Percentiles rank a stretch among this genome's conserved stretches.
Conservation (phyloP, 2,797 vertebrate species). For the Urophycis tenuis region DNA sequence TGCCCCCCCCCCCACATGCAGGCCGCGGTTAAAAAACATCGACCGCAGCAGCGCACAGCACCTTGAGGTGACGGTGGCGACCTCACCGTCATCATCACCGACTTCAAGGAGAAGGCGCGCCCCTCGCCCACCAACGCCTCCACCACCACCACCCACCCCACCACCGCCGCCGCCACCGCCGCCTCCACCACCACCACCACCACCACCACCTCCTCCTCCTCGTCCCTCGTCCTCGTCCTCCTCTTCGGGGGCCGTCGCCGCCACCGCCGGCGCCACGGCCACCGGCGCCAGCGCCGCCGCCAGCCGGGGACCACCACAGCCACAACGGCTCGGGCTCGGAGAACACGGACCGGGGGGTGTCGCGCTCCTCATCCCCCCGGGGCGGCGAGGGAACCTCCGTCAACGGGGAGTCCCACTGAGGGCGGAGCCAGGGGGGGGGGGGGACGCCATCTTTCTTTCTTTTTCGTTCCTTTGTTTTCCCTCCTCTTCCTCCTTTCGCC, state of each 20-base stretch:
- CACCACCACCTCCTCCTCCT: constrained; percentile 53
- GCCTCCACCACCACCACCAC: not conserved
- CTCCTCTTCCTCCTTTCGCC: no score
- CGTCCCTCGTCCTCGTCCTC: constrained; percentile 71
- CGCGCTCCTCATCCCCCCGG: constrained; percentile 90
- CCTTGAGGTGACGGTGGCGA: constrained; percentile 98
- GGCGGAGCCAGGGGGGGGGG: not conserved
- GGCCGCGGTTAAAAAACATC: constrained; percentile 99
- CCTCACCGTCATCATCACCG: constrained; percentile 99
- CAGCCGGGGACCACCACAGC: constrained; percentile 79
- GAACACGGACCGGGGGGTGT: constrained; percentile 89
- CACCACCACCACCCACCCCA: not conserved
- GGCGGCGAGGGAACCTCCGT: constrained; percentile 89
- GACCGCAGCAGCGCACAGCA: constrained; percentile 99
- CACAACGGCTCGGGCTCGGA: constrained; percentile 97
- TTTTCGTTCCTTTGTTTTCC: no score
- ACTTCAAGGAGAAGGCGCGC: constrained; percentile 99
- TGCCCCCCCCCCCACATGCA: constrained; percentile 36
- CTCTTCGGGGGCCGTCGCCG: constrained; percentile 72
- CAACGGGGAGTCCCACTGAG: constrained; percentile 95
- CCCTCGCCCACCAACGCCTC: constrained; percentile 72
- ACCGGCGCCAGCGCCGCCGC: constrained; percentile 53
- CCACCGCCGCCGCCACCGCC: constrained; percentile 55
- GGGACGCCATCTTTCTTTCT: not conserved
- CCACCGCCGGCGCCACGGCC: constrained; percentile 18